A percentile compares a stretch with the other conserved stretches of the same genome.
phyloP scores from a whole-genome alignment of 2,797 vertebrate species.

The Macropus fuliginosus region DNA sequence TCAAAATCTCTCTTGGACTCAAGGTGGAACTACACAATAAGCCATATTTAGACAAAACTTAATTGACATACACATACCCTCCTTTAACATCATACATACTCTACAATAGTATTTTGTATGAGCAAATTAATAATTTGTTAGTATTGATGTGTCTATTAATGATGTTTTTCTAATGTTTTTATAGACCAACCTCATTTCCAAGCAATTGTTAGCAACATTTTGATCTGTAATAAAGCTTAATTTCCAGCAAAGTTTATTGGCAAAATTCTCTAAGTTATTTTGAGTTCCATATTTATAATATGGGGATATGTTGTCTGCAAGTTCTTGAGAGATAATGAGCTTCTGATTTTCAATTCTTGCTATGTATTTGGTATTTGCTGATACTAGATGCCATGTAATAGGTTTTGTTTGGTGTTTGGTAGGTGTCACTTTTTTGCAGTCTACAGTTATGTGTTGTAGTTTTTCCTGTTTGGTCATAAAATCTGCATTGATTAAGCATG shows the following conservation, averaged over 20 bases:
- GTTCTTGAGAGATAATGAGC: background rate
- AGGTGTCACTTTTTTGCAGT: background rate
- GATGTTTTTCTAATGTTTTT: background rate
- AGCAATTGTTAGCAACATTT: background rate
- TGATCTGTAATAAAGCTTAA: background rate
- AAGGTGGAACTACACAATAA: background rate
- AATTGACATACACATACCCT: background rate
- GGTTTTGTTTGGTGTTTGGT: background rate
- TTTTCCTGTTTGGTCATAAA: background rate
- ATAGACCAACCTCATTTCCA: background rate
- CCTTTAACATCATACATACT: background rate
- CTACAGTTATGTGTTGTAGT: background rate
- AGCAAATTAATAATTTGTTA: background rate
- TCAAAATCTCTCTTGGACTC: background rate
- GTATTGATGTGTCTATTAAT: background rate
- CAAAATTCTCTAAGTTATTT: background rate
- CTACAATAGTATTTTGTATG: background rate
- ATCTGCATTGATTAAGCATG: background rate
- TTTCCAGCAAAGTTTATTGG: background rate
- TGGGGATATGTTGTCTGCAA: background rate
- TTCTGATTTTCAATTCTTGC: background rate
- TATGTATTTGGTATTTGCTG: background rate
- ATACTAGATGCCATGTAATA: background rate
- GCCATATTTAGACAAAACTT: background rate
- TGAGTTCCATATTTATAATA: background rate